Percentiles rank a stretch among this genome's conserved stretches.
phyloP scores from a whole-genome alignment of 1,140 invertebrate genomes.

The Philotrypesis tridentata region DNA sequence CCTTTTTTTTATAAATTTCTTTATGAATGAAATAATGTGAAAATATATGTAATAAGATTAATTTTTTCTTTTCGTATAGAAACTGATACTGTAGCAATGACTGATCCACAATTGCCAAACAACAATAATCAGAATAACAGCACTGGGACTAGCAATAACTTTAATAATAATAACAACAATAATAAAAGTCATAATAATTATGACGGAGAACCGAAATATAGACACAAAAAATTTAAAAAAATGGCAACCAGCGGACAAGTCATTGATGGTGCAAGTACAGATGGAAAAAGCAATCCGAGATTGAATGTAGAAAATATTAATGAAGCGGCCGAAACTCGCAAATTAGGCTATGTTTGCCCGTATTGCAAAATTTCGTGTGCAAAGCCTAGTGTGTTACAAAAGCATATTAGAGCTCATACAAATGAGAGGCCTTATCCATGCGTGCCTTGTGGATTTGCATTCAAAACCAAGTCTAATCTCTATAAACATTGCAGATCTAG shows the following conservation, averaged over 20 bases:
- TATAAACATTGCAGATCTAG: constrained; percentile 92
- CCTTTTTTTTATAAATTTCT: too few species aligned
- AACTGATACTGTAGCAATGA: constrained; percentile 69
- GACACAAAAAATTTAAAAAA: constrained; percentile 94
- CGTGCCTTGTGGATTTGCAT: constrained; percentile 90
- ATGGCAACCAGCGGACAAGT: constrained; percentile 77
- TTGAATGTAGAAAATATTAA: background rate
- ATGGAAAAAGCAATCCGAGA: background rate
- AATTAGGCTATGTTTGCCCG: constrained; percentile 82
- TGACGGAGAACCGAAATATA: constrained; percentile 84
- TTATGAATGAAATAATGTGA: background rate
- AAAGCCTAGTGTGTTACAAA: constrained; percentile 94
- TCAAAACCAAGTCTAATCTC: constrained; percentile 95
- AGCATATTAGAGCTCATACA: constrained; percentile 94
- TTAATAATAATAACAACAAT: constrained; percentile 60
- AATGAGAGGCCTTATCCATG: constrained; percentile 95
- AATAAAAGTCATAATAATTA: constrained; percentile 70
- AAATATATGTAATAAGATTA: background rate
- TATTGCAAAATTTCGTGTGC: constrained; percentile 92
- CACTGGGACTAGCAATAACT: background rate
- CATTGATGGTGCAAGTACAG: background rate
- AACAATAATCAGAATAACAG: constrained; percentile 56
- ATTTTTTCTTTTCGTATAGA: constrained; percentile 50
- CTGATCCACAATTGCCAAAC: constrained; percentile 70
- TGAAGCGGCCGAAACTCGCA: constrained; percentile 36